A percentile compares a stretch with the other conserved stretches of the same genome.
Conservation (phyloP, 2,888 invertebrate genomes). For the Ennomos erosarius region DNA sequence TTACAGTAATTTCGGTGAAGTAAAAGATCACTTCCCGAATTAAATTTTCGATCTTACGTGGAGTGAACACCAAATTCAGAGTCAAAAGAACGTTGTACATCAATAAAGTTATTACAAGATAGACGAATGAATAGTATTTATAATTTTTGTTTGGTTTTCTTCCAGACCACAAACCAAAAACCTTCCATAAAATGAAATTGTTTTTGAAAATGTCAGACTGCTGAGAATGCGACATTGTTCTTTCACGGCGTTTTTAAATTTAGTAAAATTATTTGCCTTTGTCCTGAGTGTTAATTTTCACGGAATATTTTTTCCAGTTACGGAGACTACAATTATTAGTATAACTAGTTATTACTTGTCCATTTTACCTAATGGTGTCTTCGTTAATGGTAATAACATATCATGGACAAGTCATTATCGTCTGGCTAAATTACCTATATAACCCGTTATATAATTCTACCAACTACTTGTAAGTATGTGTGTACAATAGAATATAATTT, state of each 20-base stretch:
- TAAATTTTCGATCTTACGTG: conserved; percentile 60
- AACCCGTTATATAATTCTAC: conserved; percentile 7
- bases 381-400: conserved; percentile 11
- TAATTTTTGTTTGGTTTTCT: conserved; percentile 51
- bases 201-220: conserved; percentile 58
- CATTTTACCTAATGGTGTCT: conserved; percentile 40
- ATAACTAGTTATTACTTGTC: conserved; percentile 44
- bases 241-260: conserved; percentile 5
- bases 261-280: conserved; percentile 2
- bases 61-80: conserved; percentile 63
- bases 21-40: conserved; percentile 68
- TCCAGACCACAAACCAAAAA: conserved; percentile 68
- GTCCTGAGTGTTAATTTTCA: conserved; percentile 45
- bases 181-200: conserved; percentile 55
- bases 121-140: conserved; percentile 58
- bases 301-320: conserved; percentile 20
- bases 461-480: background rate
- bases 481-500: too few relatives aligned
- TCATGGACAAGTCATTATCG: conserved; percentile 5
- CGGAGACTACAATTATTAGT: conserved; percentile 45
- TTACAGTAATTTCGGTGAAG: conserved; percentile 60
- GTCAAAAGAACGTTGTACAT: conserved; percentile 62
- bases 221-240: conserved; percentile 35
- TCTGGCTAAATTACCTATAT: background rate
- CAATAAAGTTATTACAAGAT: conserved; percentile 52